Base-by-base conservation (phyloP, 2,888 invertebrate species). In the Emmelina monodactyla region DNA sequence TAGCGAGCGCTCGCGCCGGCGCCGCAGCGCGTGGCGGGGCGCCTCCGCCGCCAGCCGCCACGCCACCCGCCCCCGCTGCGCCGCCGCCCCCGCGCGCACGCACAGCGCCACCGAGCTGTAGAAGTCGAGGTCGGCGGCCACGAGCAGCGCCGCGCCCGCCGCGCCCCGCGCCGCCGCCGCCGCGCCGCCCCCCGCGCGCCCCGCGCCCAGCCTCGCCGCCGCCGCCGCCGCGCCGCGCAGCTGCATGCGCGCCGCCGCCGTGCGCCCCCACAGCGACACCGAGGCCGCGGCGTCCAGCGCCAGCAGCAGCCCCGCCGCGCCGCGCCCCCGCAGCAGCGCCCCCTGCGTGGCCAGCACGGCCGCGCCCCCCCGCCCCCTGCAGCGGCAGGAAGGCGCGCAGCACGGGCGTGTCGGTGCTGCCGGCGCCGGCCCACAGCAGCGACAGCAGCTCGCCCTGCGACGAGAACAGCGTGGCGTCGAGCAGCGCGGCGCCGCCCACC, bases 71-170 rank as follows among this genome's bases (percentile, higher is more conserved):
- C 37, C 45, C 38, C 50, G 52, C 37, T 29, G 38, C 11, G 16
- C 37, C 14, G 15, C 38, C 7, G 38, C 16, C 30, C 28, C 14
- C 16, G 37, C 45, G 39, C 50, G 52, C 37, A 53, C 53, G 42
- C 57, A 58, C 31, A 53, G 46, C 44, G 44, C 39, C 36, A 40
- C 42, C 32, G 39, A 40, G 32, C 44, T 46, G 48, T 55, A 55
- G 50, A 55, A 55, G 45, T 57, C 57, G 15, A 51, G 42, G 38
- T 51, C 45, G 16, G 51, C 46, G 28, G 42, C 37, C 19, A 55
- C 32, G 34, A 33, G 36, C 35, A 51, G 41, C n/a, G 41, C 40
- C 22, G 53, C 52, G 38, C 44, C 48, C 10, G 43, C 43, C 22
- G 31, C 14, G 12, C 32, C 31, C 10, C 9, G 12, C 7, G 41